Conservation (phyloP, 2,888 invertebrate species). For the Hymenopus coronatus region DNA sequence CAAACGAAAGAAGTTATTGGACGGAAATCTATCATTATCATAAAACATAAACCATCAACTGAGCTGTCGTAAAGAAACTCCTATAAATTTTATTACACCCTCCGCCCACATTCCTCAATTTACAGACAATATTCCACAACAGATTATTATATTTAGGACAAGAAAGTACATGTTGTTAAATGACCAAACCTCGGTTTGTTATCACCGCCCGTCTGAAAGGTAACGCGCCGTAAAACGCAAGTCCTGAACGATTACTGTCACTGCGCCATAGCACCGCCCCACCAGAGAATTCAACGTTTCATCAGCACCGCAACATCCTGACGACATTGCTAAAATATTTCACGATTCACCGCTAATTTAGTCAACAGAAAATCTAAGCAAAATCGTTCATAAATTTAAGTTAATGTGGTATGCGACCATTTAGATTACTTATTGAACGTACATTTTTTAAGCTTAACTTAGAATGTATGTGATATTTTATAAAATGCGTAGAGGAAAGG, state of each 20-base stretch:
- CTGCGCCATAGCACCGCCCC: background rate
- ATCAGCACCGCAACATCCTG: too few species aligned
- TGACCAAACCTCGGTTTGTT: background rate
- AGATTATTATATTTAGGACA: background rate
- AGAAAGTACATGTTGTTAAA: background rate
- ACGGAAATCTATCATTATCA: conserved; percentile 12
- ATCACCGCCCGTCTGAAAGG: background rate
- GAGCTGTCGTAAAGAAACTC: background rate
- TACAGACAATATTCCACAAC: background rate
- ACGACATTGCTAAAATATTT: too few species aligned
- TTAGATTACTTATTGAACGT: too few species aligned
- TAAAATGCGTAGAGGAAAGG: too few species aligned
- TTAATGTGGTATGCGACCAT: too few species aligned
- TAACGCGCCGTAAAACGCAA: background rate
- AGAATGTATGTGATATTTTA: too few species aligned
- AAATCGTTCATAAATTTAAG: too few species aligned
- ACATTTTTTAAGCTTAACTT: too few species aligned
- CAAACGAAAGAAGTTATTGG: background rate
- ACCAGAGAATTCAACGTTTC: background rate
- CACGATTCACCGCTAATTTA: too few species aligned
- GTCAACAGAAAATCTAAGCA: too few species aligned
- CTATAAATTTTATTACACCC: background rate
- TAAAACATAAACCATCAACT: background rate
- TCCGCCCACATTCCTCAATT: background rate
- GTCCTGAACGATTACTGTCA: background rate